phyloP scores from a whole-genome alignment of 2,797 vertebrate genomes.

The Myotis myotis region DNA sequence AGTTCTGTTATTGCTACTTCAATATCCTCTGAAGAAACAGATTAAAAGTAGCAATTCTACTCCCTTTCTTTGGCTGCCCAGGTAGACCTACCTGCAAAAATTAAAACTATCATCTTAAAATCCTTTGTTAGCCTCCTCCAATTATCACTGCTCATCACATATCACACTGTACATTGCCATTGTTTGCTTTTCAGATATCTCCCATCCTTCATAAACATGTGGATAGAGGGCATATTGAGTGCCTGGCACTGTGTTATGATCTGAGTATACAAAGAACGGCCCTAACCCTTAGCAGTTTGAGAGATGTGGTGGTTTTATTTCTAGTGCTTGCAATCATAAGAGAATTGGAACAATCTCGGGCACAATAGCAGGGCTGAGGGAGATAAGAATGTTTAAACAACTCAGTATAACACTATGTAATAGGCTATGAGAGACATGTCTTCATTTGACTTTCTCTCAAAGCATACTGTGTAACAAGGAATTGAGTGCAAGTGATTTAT shows the following conservation, averaged over 20 bases:
- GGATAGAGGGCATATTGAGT: neutral
- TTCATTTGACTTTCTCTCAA: neutral
- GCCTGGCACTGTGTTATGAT: neutral
- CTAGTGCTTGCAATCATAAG: too few species aligned
- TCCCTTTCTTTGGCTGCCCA: neutral
- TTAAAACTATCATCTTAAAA: neutral
- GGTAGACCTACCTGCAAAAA: neutral
- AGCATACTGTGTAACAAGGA: neutral
- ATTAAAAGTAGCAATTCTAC: neutral
- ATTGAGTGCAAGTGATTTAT: neutral
- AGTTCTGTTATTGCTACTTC: neutral
- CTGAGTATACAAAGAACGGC: neutral
- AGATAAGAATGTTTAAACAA: slow-evolving; percentile 1
- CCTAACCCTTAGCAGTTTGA: neutral
- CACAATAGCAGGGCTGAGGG: neutral
- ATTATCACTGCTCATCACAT: neutral
- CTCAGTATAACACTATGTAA: neutral
- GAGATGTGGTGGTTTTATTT: neutral
- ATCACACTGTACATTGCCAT: neutral
- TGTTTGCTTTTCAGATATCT: neutral
- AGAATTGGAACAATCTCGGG: too few species aligned
- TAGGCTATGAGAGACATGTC: neutral
- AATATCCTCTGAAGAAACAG: neutral
- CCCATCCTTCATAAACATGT: neutral
- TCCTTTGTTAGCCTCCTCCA: neutral